Evolutionary conservation across 2,113 vertebrate genomes (phyloP).

Genomic region (Fregata magnificens): DNA sequence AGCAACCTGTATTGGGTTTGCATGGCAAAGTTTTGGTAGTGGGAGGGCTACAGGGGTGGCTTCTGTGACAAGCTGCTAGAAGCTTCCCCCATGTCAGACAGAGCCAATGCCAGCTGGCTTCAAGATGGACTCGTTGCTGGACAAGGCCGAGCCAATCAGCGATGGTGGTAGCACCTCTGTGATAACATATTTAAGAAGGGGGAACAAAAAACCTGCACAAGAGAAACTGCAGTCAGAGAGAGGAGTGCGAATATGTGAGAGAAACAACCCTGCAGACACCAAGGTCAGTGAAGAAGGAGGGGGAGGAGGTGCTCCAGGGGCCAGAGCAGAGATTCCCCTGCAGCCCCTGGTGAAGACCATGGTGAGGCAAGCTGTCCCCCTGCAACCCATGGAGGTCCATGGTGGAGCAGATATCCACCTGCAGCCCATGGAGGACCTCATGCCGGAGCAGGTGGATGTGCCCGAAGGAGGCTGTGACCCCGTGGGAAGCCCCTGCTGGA

Average conservation of each 20-base stretch:
- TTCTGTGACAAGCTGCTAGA: too few relatives aligned
- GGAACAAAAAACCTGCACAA: background rate
- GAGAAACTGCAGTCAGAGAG: background rate
- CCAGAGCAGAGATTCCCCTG: background rate
- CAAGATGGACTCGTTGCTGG: background rate
- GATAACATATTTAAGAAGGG: background rate
- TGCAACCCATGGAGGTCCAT: background rate
- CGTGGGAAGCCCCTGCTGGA: too few relatives aligned
- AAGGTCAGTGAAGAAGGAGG: background rate
- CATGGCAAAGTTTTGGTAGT: too few relatives aligned
- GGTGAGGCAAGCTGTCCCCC: background rate
- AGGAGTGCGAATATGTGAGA: background rate
- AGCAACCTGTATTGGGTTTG: background rate
- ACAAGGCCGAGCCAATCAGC: background rate
- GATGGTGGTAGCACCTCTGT: background rate
- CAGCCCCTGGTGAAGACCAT: background rate
- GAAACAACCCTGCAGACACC: background rate
- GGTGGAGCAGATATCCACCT: background rate
- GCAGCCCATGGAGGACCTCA: too few relatives aligned
- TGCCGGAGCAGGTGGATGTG: too few relatives aligned
- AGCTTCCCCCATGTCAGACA: background rate
- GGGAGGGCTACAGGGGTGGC: too few relatives aligned
- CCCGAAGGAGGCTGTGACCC: too few relatives aligned
- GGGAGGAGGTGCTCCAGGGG: background rate
- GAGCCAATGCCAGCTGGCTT: background rate